phyloP scores from a whole-genome alignment of 92 coral and sea anemone genomes.

The Porites evermanni region DNA sequence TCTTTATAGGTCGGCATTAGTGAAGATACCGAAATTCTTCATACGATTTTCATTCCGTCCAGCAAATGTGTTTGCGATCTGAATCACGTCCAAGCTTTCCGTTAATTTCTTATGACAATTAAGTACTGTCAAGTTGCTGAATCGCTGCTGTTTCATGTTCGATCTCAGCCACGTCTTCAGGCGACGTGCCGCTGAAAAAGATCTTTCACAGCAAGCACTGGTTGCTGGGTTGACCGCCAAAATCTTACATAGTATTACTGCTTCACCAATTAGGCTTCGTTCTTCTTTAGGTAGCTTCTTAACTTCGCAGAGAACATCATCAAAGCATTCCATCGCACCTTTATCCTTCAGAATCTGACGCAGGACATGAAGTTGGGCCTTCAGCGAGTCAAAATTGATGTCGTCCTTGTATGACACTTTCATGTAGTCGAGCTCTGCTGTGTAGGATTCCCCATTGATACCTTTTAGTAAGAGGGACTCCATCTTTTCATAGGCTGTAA shows the following conservation, averaged over 20 bases:
- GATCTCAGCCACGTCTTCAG: constrained; percentile 63
- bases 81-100: too few relatives aligned
- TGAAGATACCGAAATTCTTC: too few relatives aligned
- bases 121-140: constrained; percentile 57
- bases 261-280: constrained; percentile 47
- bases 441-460: constrained; percentile 52
- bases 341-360: constrained; percentile 32
- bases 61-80: too few relatives aligned
- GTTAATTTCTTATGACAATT: background rate
- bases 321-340: constrained; percentile 59
- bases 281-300: constrained; percentile 53
- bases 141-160: constrained; percentile 45
- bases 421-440: constrained; percentile 57
- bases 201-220: constrained; percentile 56
- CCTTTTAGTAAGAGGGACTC: constrained; percentile 61
- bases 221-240: constrained; percentile 57
- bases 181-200: constrained; percentile 51
- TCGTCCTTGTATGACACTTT: constrained; percentile 63
- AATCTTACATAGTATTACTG: constrained; percentile 42
- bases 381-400: constrained; percentile 32
- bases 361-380: constrained; percentile 39
- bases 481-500: constrained; percentile 59
- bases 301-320: constrained; percentile 49
- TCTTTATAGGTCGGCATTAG: too few relatives aligned
- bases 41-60: too few relatives aligned